phyloP scores from a whole-genome alignment of 2,113 vertebrate species.

The Calonectris borealis region DNA sequence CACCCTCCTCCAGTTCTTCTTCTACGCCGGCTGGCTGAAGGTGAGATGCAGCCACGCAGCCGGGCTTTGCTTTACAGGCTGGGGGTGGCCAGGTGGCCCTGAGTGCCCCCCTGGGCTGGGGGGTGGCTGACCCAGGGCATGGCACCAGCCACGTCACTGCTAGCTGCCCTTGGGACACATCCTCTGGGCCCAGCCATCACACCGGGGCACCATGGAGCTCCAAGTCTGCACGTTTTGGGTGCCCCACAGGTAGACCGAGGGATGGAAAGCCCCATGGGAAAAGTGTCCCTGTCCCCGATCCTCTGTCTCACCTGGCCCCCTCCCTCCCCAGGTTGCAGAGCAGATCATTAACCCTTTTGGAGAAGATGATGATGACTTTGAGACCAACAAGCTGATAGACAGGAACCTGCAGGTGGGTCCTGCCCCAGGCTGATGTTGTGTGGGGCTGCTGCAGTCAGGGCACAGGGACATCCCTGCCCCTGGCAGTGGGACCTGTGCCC shows the following conservation, averaged over 20 bases:
- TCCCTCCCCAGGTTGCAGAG: slow-evolving; percentile 80
- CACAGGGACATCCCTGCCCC: not conserved
- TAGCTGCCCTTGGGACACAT: not conserved
- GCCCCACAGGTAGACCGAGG: too few species aligned
- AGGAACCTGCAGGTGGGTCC: slow-evolving; percentile 83
- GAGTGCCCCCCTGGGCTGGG: not conserved
- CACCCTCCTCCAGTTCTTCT: slow-evolving; percentile 91
- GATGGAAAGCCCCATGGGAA: not conserved
- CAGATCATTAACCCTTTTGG: slow-evolving; percentile 91
- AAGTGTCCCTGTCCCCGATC: not conserved
- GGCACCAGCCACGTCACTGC: not conserved
- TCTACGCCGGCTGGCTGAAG: slow-evolving; percentile 91
- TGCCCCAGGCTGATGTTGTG: accelerated
- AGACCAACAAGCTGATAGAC: slow-evolving; percentile 91
- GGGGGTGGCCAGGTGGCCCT: not conserved
- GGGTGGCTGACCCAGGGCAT: not conserved
- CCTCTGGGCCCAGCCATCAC: not conserved
- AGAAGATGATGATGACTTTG: slow-evolving; percentile 90
- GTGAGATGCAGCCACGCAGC: slow-evolving; percentile 6
- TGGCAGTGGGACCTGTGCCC: not conserved
- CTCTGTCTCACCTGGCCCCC: too few species aligned
- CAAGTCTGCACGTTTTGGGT: not conserved
- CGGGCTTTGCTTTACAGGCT: not conserved
- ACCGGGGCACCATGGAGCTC: not conserved
- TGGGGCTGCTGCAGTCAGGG: not conserved